phyloP scores from a whole-genome alignment of 2,113 vertebrate genomes.

The Anolis carolinensis region DNA sequence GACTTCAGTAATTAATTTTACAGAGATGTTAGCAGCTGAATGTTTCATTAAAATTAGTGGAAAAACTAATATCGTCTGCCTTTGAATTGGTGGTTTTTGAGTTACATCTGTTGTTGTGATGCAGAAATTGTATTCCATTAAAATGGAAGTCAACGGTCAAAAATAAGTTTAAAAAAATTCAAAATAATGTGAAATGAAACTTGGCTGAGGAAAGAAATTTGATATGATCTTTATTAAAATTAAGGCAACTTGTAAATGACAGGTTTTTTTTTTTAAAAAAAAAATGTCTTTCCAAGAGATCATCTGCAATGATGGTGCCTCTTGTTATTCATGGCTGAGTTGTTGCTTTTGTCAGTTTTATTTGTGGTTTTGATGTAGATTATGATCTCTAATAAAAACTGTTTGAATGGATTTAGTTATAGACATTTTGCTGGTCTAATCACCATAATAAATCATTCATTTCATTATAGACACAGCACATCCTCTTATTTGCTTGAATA shows the following conservation, averaged over 20 bases:
- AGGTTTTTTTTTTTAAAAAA: no score
- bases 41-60: background rate
- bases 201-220: background rate
- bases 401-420: slow-evolving; percentile 19
- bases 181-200: background rate
- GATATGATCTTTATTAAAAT: slow-evolving; percentile 32
- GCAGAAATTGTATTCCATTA: background rate
- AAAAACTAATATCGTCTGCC: background rate
- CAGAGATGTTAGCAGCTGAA: slow-evolving; percentile 13
- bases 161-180: background rate
- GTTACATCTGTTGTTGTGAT: background rate
- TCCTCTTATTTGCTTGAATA: slow-evolving; percentile 32
- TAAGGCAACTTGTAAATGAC: slow-evolving; percentile 34
- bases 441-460: no score
- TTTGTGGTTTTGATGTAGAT: slow-evolving; percentile 12
- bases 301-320: slow-evolving; percentile 30
- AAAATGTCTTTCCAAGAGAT: slow-evolving; percentile 41
- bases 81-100: background rate
- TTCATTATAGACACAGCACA: no score
- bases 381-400: slow-evolving; percentile 29
- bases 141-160: background rate
- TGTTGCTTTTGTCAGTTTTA: slow-evolving; percentile 3
- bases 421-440: slow-evolving; percentile 21
- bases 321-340: slow-evolving; percentile 38
- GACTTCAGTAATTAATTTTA: slow-evolving; percentile 8